Evolutionary conservation across 2,888 invertebrate species (phyloP), one percentile per base, ranked within the genome.

Genomic region (Coenonympha arcania): DNA sequence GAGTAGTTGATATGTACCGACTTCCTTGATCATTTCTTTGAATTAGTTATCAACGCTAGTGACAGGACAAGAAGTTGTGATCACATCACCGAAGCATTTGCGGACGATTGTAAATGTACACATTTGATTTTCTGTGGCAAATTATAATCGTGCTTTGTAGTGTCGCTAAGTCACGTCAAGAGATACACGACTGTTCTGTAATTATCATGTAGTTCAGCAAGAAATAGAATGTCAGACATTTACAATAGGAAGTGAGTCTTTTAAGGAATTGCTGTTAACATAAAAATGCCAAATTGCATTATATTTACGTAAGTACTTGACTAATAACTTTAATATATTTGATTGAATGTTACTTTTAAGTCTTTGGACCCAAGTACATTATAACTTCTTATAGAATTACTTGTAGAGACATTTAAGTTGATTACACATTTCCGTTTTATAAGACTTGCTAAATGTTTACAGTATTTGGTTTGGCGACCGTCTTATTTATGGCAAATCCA

Each of bases 171-270:
- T 48, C 48, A 42, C 31, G 42, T 49, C 49, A 56, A 43, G 55
- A 46, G 50, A 41, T 51, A 49, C 52, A 55, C 49, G 55, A 55
- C 36, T 43, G 33, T 44, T n/a, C n/a, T n/a, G 41, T 39, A 49
- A 44, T 54, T 48, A 52, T 51, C 41, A 36, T 49, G 49, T 52
- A 43, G 42, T 43, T 47, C 46, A 47, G 42, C 31, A 39, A 49
- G 46, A 50, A 55, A 55, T 49, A 44, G 20, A 22, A 22, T 43
- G 42, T 43, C 31, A 9, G 33, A 20, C 15, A 22, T 22, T 43
- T 33, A n/a, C 13, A 6, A 31, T 31, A 43, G 43, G 43, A 43
- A 43, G 43, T 43, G 33, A 33, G 33, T 31, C 22, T 20, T 30
- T n/a, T 30, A 11, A 41, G 28, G 18, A 41, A 41, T 19, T 41